Percentiles rank a stretch among this genome's conserved stretches.
These are phyloP conservation scores for Calypte anna DNA, from an alignment of 2,113 vertebrate genomes.

Conservation along the genomic window DNA sequence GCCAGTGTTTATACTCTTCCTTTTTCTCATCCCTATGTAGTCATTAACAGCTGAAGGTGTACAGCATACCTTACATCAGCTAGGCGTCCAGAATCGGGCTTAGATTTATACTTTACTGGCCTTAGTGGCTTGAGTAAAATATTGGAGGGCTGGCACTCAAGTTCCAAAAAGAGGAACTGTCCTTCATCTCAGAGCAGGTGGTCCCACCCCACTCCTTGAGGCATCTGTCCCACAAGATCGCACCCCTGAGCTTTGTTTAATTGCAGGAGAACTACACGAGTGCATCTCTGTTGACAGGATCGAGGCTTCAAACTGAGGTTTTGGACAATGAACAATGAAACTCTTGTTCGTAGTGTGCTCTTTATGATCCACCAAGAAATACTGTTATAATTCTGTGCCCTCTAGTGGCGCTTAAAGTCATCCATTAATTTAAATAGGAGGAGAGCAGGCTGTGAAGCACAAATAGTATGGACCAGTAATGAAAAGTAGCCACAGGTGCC, in stretches of 20 bases:
- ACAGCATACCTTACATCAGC: background rate
- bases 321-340: background rate
- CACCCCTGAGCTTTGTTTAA: fast-evolving
- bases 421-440: constrained; percentile 11
- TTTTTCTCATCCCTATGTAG: background rate
- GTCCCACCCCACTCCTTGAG: background rate
- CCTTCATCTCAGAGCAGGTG: fast-evolving
- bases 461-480: background rate
- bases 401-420: constrained; percentile 74
- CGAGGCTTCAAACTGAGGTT: background rate
- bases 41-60: background rate
- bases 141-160: background rate
- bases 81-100: background rate
- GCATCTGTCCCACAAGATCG: fast-evolving
- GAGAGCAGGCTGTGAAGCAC: background rate
- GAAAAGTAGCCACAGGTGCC: background rate
- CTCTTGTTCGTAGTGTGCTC: background rate
- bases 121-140: background rate
- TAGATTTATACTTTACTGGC: background rate
- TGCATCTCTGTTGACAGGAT: background rate
- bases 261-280: fast-evolving
- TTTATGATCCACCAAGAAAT: constrained; percentile 28
- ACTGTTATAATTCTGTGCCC: constrained; percentile 79
- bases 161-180: background rate
- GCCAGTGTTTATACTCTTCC: background rate